These are phyloP conservation scores for Venusia cambrica DNA, from an alignment of 2,888 invertebrate genomes.

Conservation along the genomic window DNA sequence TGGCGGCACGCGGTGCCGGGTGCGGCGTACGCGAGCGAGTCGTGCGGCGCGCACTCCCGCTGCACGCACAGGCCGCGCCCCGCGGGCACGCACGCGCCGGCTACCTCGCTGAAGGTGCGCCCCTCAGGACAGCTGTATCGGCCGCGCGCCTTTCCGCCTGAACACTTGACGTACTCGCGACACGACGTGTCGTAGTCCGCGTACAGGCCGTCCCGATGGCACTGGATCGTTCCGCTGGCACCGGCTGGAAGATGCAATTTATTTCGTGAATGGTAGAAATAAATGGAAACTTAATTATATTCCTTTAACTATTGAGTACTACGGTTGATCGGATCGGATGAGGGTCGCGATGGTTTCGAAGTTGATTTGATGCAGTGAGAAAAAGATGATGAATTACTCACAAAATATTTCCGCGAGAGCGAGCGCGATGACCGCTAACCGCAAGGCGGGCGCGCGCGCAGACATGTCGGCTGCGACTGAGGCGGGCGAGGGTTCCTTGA, in stretches of 20 bases:
- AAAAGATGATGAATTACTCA: conserved; percentile 43
- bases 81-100: conserved; percentile 63
- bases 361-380: not conserved
- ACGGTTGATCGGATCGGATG: conserved; percentile 2
- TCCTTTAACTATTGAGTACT: no score
- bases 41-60: conserved; percentile 57
- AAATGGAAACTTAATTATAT: conserved; percentile 13
- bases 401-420: conserved; percentile 41
- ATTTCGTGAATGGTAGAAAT: conserved; percentile 4
- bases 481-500: conserved; percentile 69
- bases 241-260: conserved; percentile 44
- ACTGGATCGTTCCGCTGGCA: conserved; percentile 41
- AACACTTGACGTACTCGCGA: conserved; percentile 68
- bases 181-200: conserved; percentile 70
- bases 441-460: conserved; percentile 58
- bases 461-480: conserved; percentile 70
- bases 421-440: conserved; percentile 26
- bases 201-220: conserved; percentile 63
- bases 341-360: conserved; percentile 2
- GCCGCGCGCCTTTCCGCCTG: conserved; percentile 45
- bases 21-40: conserved; percentile 70
- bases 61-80: conserved; percentile 60
- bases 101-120: conserved; percentile 65
- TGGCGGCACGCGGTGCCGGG: conserved; percentile 80
- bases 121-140: conserved; percentile 62